These are phyloP conservation scores for Cosmopolites sordidus DNA, from an alignment of 2,888 invertebrate species.

Conservation along the genomic window DNA sequence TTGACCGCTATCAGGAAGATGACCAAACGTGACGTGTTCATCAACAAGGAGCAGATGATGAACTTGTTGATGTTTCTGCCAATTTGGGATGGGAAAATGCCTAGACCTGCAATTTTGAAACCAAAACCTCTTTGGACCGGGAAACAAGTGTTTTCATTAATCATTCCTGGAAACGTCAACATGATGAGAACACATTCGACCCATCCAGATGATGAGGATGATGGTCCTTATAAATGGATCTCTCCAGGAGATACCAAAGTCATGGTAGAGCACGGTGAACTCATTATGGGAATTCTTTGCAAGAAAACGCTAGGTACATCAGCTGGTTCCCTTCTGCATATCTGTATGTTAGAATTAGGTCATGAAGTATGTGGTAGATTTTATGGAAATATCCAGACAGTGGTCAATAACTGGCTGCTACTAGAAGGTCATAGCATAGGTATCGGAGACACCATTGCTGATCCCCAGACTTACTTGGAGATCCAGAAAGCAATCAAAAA, in stretches of 20 bases:
- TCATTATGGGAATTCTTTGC: constrained; percentile 97
- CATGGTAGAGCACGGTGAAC: constrained; percentile 90
- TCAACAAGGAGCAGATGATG: constrained; percentile 98
- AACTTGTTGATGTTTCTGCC: constrained; percentile 98
- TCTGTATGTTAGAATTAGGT: constrained; percentile 95
- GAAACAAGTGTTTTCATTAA: constrained; percentile 95
- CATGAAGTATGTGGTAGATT: constrained; percentile 93
- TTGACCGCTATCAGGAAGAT: constrained; percentile 97
- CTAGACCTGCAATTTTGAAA: constrained; percentile 94
- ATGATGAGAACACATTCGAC: constrained; percentile 97
- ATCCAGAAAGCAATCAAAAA: constrained; percentile 97
- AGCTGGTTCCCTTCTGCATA: constrained; percentile 83
- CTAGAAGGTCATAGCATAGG: constrained; percentile 95
- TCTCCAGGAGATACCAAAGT: constrained; percentile 98
- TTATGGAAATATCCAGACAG: constrained; percentile 98
- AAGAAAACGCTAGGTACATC: constrained; percentile 97
- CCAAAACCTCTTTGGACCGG: constrained; percentile 97
- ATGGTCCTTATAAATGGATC: constrained; percentile 98
- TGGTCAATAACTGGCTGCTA: constrained; percentile 96
- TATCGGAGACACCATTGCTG: constrained; percentile 99
- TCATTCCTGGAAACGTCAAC: constrained; percentile 97
- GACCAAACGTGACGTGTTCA: constrained; percentile 98
- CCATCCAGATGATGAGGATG: constrained; percentile 98
- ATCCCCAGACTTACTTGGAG: constrained; percentile 96
- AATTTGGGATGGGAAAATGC: constrained; percentile 99